A percentile compares a stretch with the other conserved stretches of the same genome.
phyloP scores from a whole-genome alignment of 2,888 invertebrate genomes.

The Hirtodrosophila alboralis region DNA sequence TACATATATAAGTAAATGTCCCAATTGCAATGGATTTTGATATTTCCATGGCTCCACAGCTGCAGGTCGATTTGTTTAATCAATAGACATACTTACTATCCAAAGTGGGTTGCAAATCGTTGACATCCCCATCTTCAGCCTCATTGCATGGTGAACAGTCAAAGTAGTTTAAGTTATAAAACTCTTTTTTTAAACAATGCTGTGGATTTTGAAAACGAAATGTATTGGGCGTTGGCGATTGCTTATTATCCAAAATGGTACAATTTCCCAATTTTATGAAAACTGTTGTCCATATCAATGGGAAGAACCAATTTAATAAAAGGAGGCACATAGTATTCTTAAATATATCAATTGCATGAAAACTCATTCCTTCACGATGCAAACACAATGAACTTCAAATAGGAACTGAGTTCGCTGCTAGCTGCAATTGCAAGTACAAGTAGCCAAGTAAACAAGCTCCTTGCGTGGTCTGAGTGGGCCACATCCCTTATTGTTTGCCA shows the following conservation, averaged over 20 bases:
- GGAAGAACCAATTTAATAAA: slow-evolving; percentile 41
- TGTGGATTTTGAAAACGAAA: slow-evolving; percentile 66
- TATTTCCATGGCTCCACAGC: not conserved
- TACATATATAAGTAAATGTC: not conserved
- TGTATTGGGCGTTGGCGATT: slow-evolving; percentile 45
- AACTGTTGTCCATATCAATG: slow-evolving; percentile 35
- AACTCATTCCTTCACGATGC: slow-evolving; percentile 13
- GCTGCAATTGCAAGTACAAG: slow-evolving; percentile 57
- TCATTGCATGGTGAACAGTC: slow-evolving; percentile 84
- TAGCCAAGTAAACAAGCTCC: slow-evolving; percentile 68
- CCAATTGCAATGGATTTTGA: slow-evolving; percentile 18
- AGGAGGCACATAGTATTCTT: slow-evolving; percentile 49
- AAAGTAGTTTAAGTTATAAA: slow-evolving; percentile 85
- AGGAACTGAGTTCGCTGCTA: slow-evolving; percentile 55
- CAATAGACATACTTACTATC: slow-evolving; percentile 78
- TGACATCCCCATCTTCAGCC: slow-evolving; percentile 40
- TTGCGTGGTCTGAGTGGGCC: slow-evolving; percentile 24
- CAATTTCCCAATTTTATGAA: slow-evolving; percentile 36
- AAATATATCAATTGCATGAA: slow-evolving; percentile 1
- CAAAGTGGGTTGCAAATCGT: slow-evolving; percentile 62
- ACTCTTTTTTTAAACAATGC: slow-evolving; percentile 84
- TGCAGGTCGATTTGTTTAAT: slow-evolving; percentile 60
- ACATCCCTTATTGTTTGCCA: slow-evolving; percentile 58
- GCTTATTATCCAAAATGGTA: slow-evolving; percentile 27
- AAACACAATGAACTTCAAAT: slow-evolving; percentile 41